Evolutionary conservation across 2,113 vertebrate species (phyloP).

Genomic region (Aleadryas rufinucha): DNA sequence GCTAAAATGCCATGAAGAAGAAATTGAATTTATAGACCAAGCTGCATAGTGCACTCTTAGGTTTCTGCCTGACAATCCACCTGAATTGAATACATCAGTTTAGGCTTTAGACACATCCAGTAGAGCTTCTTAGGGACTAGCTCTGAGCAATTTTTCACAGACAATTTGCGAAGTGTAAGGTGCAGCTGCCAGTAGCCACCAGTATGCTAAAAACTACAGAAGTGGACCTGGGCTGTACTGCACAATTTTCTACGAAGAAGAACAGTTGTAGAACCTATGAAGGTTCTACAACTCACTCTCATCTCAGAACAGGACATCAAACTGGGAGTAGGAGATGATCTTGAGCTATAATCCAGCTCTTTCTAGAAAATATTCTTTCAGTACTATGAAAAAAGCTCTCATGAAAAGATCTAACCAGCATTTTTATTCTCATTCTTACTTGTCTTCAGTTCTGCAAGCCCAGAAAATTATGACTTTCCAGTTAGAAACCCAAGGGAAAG

Average conservation of each 20-base stretch:
- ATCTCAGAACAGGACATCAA: background rate
- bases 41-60: background rate
- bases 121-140: background rate
- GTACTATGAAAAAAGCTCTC: background rate
- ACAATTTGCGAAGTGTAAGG: background rate
- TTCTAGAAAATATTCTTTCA: background rate
- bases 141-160: background rate
- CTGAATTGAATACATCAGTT: background rate
- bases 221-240: background rate
- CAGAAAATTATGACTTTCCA: background rate
- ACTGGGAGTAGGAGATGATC: background rate
- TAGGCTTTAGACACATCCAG: background rate
- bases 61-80: background rate
- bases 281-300: background rate
- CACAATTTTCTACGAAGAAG: background rate
- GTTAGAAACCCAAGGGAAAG: background rate
- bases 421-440: background rate
- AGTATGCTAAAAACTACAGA: background rate
- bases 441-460: background rate
- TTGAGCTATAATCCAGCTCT: background rate
- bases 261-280: too few species aligned
- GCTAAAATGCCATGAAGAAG: background rate
- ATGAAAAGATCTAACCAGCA: background rate
- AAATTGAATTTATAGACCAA: background rate
- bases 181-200: background rate